Evolutionary conservation across 2,888 invertebrate species (phyloP), one percentile per base, ranked within the genome.

Genomic region (Chorisops tibialis): DNA sequence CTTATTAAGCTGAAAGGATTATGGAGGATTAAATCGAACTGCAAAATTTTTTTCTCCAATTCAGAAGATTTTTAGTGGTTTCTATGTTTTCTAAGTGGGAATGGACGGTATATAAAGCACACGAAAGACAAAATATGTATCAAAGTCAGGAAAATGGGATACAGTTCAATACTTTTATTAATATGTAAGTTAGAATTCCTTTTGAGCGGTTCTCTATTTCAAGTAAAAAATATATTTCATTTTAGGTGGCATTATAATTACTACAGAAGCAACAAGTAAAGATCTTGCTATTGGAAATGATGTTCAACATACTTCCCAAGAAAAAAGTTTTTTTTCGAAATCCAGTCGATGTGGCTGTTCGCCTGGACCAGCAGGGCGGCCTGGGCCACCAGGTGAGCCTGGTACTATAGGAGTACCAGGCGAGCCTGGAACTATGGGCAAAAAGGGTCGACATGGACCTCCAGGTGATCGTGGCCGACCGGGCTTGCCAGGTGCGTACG

Each of bases 301-400:
- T 2, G n/a, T 41, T 11, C 21, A 54, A 12, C n/a, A 45, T 2
- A 2, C 22, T 4, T 21, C 56, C 1, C 22, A 45, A 18, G 56
- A 56, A 43, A 43, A 35, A 43, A 56, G 56, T 18, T 56, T 56
- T 18, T 45, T 43, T 14, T 12, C 14, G 2, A 30, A 24, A 16
- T 6, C 11, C 14, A 24, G 9, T 24, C 30, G 19, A 14, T 56
- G 56, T 30, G 5, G 9, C 1, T 56, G 56, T 30, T 12, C 56
- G 9, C 56, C 56, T 3, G 56, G 56, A 4, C 45, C 11, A 45
- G 43, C 56, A 18, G 56, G 56, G 1, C 56, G 43, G 16, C 56
- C 56, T n/a, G 56, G 56, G 3, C 56, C 56, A 43, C 43, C 56
- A 11, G 56, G 56, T 11, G 3, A 4, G 3, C 43, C 35, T 9